Conservation (phyloP, 2,113 vertebrate species). For the Oryctolagus cuniculus region DNA sequence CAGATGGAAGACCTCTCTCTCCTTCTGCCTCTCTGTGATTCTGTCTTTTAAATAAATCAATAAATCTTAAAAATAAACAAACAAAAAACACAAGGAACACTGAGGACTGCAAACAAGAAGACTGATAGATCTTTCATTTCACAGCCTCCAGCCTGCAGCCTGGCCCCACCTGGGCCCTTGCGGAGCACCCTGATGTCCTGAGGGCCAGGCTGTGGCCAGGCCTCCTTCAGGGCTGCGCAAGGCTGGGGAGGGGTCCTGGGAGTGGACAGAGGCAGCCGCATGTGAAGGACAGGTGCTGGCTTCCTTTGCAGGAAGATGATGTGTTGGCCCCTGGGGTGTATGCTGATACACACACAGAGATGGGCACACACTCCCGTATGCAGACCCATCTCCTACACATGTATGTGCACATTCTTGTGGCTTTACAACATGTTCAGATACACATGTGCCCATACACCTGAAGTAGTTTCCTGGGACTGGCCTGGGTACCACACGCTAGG, state of each 20-base stretch:
- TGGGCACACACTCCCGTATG: neutral
- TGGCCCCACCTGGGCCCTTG: neutral
- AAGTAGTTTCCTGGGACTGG: neutral
- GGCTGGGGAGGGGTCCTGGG: neutral
- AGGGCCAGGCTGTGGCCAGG: neutral
- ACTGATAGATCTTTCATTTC: neutral
- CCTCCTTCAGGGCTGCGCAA: neutral
- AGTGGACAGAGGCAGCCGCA: neutral
- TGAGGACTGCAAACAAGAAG: neutral
- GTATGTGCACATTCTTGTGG: neutral
- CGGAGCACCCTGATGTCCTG: neutral
- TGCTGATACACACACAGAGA: fast-evolving
- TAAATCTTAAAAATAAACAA: too few species aligned
- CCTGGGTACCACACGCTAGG: neutral
- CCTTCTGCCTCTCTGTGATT: too few species aligned
- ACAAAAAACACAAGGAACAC: too few species aligned
- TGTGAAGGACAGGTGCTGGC: neutral
- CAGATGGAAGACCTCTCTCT: too few species aligned
- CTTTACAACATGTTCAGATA: neutral
- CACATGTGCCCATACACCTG: too few species aligned
- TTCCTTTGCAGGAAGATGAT: neutral
- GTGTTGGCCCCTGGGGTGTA: neutral
- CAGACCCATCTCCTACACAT: neutral
- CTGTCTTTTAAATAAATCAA: too few species aligned
- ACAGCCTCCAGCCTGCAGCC: neutral